A percentile compares a stretch with the other conserved stretches of the same genome.
phyloP scores from a whole-genome alignment of 2,113 vertebrate species.

The Monopterus albus region DNA sequence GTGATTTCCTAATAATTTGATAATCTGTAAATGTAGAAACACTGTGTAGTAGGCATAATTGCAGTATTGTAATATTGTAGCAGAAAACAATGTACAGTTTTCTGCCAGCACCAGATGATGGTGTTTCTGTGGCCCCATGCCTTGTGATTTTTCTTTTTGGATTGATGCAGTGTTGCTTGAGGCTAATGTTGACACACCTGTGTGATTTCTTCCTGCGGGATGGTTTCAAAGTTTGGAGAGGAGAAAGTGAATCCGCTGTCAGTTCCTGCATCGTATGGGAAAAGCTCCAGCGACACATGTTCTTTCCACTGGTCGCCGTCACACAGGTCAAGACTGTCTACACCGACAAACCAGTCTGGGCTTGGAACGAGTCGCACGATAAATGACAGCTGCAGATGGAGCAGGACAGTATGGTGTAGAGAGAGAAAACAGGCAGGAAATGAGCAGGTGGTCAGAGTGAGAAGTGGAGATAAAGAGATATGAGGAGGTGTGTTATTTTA shows the following conservation, averaged over 20 bases:
- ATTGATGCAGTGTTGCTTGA: neutral
- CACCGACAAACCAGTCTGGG: slow-evolving; percentile 97
- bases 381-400: slow-evolving; percentile 88
- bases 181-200: slow-evolving; percentile 79
- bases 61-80: neutral
- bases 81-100: neutral
- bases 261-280: slow-evolving; percentile 93
- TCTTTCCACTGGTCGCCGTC: slow-evolving; percentile 89
- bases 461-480: neutral
- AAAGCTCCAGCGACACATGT: slow-evolving; percentile 86
- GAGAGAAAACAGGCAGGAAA: neutral
- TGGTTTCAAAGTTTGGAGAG: slow-evolving; percentile 96
- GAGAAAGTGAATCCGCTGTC: slow-evolving; percentile 99
- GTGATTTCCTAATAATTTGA: neutral
- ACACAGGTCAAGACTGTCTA: slow-evolving; percentile 91
- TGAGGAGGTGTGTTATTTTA: neutral
- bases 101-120: neutral
- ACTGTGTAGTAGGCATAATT: neutral
- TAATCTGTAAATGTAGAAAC: too few species aligned
- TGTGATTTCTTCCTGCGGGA: slow-evolving; percentile 92
- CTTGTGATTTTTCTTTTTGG: neutral
- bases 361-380: slow-evolving; percentile 93
- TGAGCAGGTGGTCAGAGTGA: neutral
- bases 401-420: slow-evolving; percentile 5
- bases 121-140: neutral